A percentile compares a stretch with the other conserved stretches of the same genome.
phyloP scores from a whole-genome alignment of 2,797 vertebrate genomes.

The Pygocentrus nattereri region DNA sequence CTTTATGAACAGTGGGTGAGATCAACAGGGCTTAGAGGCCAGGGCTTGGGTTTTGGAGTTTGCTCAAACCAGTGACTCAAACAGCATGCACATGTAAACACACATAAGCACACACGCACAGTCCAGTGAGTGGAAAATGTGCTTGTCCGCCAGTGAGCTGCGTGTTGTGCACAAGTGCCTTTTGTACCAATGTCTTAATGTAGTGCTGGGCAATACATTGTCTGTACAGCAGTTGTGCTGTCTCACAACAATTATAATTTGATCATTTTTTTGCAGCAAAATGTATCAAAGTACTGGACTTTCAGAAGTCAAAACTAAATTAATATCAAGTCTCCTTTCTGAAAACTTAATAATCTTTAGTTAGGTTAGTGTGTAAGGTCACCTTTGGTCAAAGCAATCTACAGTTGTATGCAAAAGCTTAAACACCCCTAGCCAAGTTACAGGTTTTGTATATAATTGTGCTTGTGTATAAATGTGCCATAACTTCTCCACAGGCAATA shows the following conservation, averaged over 20 bases:
- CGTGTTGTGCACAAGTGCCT: neutral
- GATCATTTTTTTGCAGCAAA: neutral
- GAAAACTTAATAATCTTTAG: neutral
- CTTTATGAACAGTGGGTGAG: conserved; percentile 19
- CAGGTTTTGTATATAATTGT: too few relatives aligned
- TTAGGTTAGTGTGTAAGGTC: too few relatives aligned
- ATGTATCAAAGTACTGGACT: neutral
- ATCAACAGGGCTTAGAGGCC: conserved; percentile 38
- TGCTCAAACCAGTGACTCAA: neutral
- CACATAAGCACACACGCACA: neutral
- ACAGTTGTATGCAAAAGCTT: too few relatives aligned
- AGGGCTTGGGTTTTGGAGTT: neutral
- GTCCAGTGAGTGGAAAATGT: neutral
- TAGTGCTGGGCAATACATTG: neutral
- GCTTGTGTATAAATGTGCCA: too few relatives aligned
- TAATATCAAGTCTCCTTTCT: neutral
- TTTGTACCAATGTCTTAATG: conserved; percentile 2
- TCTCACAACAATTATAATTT: neutral
- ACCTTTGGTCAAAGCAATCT: too few relatives aligned
- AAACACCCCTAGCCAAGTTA: too few relatives aligned
- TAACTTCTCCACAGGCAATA: too few relatives aligned
- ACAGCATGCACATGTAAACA: conserved; percentile 5
- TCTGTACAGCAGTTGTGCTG: neutral
- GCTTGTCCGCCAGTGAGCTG: neutral
- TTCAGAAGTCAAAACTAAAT: neutral